A percentile compares a stretch with the other conserved stretches of the same genome.
phyloP scores from a whole-genome alignment of 2,888 invertebrate genomes.

The Bedellia somnulentella region DNA sequence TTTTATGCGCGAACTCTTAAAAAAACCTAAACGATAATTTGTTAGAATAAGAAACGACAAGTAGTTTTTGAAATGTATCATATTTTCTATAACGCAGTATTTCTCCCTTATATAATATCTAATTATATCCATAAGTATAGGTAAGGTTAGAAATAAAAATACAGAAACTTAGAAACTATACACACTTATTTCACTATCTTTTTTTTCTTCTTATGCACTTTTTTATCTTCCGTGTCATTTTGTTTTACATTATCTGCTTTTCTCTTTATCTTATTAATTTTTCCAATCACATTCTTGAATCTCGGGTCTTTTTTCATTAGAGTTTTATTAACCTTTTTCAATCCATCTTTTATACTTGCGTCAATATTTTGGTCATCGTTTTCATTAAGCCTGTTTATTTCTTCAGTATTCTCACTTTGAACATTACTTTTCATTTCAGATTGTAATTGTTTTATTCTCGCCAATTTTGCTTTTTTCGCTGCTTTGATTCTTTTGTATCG shows the following conservation, averaged over 20 bases:
- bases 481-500: slow-evolving; percentile 38
- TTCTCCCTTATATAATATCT: too few relatives aligned
- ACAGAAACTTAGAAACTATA: slow-evolving; percentile 1
- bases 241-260: slow-evolving; percentile 32
- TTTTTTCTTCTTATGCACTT: slow-evolving; percentile 17
- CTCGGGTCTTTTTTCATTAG: slow-evolving; percentile 50
- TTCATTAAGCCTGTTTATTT: slow-evolving; percentile 17
- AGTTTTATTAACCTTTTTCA: slow-evolving; percentile 40
- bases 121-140: too few relatives aligned
- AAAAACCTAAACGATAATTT: too few relatives aligned
- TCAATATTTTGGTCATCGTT: slow-evolving; percentile 25
- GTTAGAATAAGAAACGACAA: too few relatives aligned
- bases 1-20: too few relatives aligned
- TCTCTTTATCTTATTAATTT: slow-evolving; percentile 40
- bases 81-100: too few relatives aligned
- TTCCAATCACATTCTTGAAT: slow-evolving; percentile 48
- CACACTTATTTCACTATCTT: slow-evolving; percentile 16
- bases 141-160: slow-evolving; percentile 7
- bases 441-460: slow-evolving; percentile 35
- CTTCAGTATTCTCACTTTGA: slow-evolving; percentile 9
- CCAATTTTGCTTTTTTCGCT: slow-evolving; percentile 42
- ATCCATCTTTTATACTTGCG: slow-evolving; percentile 25
- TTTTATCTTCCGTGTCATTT: slow-evolving; percentile 11
- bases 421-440: slow-evolving; percentile 22
- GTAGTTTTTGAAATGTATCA: neutral